Evolutionary conservation across 2,888 invertebrate genomes (phyloP), one percentile per base, ranked within the genome.

Genomic region (Drosophila suboccidentalis): DNA sequence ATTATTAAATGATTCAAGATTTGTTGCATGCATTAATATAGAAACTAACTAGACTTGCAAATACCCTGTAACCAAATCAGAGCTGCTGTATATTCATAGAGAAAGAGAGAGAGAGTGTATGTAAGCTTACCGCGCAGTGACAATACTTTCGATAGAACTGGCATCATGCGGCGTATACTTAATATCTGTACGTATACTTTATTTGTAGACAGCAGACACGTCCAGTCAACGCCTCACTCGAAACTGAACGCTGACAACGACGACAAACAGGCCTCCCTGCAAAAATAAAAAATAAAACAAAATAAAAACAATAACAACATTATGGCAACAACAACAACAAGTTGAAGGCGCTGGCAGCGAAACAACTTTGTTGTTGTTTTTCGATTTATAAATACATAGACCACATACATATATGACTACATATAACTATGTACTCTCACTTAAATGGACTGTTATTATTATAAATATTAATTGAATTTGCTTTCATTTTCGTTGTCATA

Each of bases 401-500:
- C n/a, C n/a, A 8, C 51, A 32, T 34, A n/a, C n/a, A 39, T 11
- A 46, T 43, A 15, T n/a, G 26, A 15, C n/a, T 11, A 29, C 29
- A 29, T 29, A 29, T 49, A 39, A 55, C 44, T 53, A 50, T 49
- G 50, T 51, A 47, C 8, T 15, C 22, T 19, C 8, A 49, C 36
- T 19, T 17, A 41, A 26, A 26, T 51, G 39, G 50, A 61, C 67
- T 68, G 53, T 72, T 67, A 67, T 49, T 81, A 67, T 47, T 58
- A 58, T 53, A 39, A 53, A 39, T 79, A 73, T 79, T 71, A 73
- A 87, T 87, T 84, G 66, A 84, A 87, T 79, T 84, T 75, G 69
- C 84, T 81, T 83, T 87, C 79, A 71, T 69, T 75, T 71, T 77
- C 62, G 84, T 87, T 83, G 87, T 70, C 87, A 83, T 81, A 70